phyloP scores from a whole-genome alignment of 2,797 vertebrate species.

The Gymnothorax javanicus region DNA sequence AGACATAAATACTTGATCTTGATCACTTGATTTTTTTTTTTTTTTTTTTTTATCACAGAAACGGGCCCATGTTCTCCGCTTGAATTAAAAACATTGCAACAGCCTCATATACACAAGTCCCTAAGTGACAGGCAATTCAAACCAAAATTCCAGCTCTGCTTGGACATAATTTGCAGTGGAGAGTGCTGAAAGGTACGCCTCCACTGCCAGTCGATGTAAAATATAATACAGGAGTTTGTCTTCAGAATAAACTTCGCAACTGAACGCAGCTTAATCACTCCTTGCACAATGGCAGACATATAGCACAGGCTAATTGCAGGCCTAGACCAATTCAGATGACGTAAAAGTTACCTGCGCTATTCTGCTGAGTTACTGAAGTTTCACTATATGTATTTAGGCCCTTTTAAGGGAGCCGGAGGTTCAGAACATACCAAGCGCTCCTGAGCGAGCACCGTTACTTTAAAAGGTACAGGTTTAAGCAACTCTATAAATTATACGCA shows the following conservation, averaged over 20 bases:
- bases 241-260: neutral
- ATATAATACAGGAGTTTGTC: neutral
- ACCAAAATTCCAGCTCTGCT: neutral
- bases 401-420: neutral
- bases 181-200: neutral
- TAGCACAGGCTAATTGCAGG: neutral
- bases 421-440: neutral
- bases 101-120: neutral
- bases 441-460: slow-evolving; percentile 5
- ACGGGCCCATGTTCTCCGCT: neutral
- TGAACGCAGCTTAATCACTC: neutral
- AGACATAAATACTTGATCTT: neutral
- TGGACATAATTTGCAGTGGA: neutral
- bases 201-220: neutral
- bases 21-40: neutral
- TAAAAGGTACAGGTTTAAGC: neutral
- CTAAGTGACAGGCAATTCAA: neutral
- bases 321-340: neutral
- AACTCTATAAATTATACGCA: neutral
- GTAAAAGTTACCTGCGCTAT: neutral
- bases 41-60: neutral
- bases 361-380: neutral
- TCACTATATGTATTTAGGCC: neutral
- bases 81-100: neutral
- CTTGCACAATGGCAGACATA: neutral